Conservation (phyloP, 1,140 invertebrate species). For the Globodera ellingtonae region DNA sequence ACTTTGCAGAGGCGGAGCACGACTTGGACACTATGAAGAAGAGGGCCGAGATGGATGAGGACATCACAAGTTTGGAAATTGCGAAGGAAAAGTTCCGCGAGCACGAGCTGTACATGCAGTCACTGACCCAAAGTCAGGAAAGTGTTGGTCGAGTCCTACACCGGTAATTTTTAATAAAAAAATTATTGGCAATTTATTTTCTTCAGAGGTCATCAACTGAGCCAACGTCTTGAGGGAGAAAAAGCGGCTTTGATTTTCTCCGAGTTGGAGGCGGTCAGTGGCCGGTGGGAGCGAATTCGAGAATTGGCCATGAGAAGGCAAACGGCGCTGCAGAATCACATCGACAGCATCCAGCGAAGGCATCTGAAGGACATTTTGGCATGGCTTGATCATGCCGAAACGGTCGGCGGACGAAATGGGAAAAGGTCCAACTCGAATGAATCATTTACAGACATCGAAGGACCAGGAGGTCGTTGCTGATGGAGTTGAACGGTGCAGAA, state of each 20-base stretch:
- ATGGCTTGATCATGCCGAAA: constrained; percentile 54
- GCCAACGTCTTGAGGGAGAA: constrained; percentile 53
- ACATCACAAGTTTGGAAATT: constrained; percentile 40
- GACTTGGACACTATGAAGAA: constrained; percentile 29
- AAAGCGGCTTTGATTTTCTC: constrained; percentile 41
- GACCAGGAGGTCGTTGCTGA: constrained; percentile 37
- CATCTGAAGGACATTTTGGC: constrained; percentile 46
- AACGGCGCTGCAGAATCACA: constrained; percentile 47
- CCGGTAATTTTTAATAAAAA: constrained; percentile 30
- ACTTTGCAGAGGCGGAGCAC: constrained; percentile 35
- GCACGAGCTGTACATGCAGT: constrained; percentile 61
- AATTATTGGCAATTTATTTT: not conserved
- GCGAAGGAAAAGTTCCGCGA: constrained; percentile 58
- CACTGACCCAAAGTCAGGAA: constrained; percentile 61
- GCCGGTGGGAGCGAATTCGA: constrained; percentile 56
- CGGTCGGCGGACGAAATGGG: not conserved
- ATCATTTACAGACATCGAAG: constrained; percentile 33
- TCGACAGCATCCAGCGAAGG: constrained; percentile 48
- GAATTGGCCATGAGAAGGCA: constrained; percentile 54
- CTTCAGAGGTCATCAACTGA: constrained; percentile 53
- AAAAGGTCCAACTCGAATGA: not conserved
- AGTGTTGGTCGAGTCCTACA: constrained; percentile 60
- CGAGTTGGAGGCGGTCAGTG: constrained; percentile 58
- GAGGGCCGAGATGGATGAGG: constrained; percentile 36
- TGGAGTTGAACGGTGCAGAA: constrained; percentile 30